Conservation (phyloP, 2,797 vertebrate species). For the Tarsius wallacei region DNA sequence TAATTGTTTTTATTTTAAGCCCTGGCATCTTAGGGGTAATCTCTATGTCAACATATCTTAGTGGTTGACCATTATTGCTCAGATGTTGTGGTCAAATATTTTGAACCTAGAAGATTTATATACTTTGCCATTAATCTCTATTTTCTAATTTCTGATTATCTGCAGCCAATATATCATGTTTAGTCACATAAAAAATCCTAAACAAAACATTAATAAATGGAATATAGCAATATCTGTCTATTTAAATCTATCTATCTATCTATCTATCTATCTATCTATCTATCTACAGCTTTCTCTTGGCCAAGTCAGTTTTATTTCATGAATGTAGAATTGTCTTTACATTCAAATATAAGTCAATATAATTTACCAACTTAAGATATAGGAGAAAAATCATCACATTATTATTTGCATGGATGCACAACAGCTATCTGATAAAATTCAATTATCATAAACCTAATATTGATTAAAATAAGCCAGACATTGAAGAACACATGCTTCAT, state of each 20-base stretch:
- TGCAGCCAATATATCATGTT: neutral
- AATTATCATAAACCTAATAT: neutral
- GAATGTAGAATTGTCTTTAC: neutral
- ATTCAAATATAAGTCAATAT: neutral
- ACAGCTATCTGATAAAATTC: neutral
- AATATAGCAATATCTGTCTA: neutral
- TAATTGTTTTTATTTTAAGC: constrained; percentile 28
- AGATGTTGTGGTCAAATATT: neutral
- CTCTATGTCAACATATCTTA: neutral
- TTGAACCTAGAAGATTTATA: neutral
- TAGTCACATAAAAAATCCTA: neutral
- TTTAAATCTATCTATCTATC: neutral
- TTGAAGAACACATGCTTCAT: neutral
- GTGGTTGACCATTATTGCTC: neutral
- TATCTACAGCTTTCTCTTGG: neutral
- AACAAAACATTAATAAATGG: neutral
- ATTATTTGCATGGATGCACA: neutral
- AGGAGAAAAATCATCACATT: neutral
- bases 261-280: neutral
- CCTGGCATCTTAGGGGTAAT: neutral
- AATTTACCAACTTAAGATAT: neutral
- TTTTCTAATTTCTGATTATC: constrained; percentile 53
- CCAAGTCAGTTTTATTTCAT: neutral
- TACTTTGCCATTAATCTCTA: neutral
- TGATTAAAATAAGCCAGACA: neutral